phyloP scores from a whole-genome alignment of 1,140 invertebrate species.

The Pseudoatta argentina region DNA sequence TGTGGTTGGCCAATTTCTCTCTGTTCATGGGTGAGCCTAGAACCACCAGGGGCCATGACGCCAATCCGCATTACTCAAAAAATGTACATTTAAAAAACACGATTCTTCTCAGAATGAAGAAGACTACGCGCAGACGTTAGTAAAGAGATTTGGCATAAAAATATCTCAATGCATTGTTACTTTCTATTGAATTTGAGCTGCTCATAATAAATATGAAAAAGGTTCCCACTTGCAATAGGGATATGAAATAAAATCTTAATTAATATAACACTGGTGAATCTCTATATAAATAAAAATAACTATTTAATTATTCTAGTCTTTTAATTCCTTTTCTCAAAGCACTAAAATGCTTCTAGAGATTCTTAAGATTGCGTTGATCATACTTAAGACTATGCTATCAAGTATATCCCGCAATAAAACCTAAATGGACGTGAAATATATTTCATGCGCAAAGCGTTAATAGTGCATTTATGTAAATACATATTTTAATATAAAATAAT shows the following conservation, averaged over 20 bases:
- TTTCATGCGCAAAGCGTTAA: slow-evolving; percentile 27
- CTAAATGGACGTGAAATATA: neutral
- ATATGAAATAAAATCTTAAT: slow-evolving; percentile 64
- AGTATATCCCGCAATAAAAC: slow-evolving; percentile 7
- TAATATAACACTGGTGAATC: slow-evolving; percentile 56
- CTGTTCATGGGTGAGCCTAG: slow-evolving; percentile 92
- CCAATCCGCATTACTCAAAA: slow-evolving; percentile 48
- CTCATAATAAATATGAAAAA: neutral
- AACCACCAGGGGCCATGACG: slow-evolving; percentile 76
- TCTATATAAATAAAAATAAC: neutral
- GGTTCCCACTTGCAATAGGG: slow-evolving; percentile 23
- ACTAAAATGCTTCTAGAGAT: neutral
- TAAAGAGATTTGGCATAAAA: neutral
- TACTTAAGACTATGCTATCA: neutral
- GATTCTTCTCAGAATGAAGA: neutral
- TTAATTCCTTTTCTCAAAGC: neutral
- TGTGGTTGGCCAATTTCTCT: slow-evolving; percentile 91
- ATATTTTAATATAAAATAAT: slow-evolving; percentile 35
- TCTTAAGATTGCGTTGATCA: neutral
- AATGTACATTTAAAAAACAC: slow-evolving; percentile 17
- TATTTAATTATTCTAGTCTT: neutral
- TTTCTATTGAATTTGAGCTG: slow-evolving; percentile 33
- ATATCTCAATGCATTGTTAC: neutral
- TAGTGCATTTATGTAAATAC: neutral
- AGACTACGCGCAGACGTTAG: slow-evolving; percentile 17